Evolutionary conservation across 1,140 invertebrate species (phyloP), one percentile per base, ranked within the genome.

Genomic region (Eupeodes corollae): DNA sequence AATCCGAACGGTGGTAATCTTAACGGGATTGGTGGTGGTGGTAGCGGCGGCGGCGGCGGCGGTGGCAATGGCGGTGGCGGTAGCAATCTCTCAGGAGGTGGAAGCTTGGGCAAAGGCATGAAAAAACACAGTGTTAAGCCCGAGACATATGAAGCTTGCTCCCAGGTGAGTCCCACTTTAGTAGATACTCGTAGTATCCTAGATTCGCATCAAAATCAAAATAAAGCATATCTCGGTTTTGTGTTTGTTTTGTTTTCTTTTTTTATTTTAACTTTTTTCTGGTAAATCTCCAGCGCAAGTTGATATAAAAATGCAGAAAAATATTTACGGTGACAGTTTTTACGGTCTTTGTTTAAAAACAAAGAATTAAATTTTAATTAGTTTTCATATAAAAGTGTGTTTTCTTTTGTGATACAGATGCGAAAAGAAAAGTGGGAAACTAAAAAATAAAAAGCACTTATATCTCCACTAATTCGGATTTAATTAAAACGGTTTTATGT

Each of bases 91-190:
- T 10, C 15, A 16, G 34, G 18, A 10, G 30, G 33, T 30, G 38
- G 21, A 16, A 34, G 26, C 1, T 12, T 19, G 26, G 45, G 43
- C 14, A 51, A 48, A 32, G 51, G 59, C 56, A 31, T 48, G 48
- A 63, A 67, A 47, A 68, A 68, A 54, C 47, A 63, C 42, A 55
- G 43, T 13, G 56, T 66, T n/a, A 68, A 68, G 43, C 58, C 65
- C 34, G 66, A 68, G 47, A 56, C 63, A 41, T 68, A 67, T 42
- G 66, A 68, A 44, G 56, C 63, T n/a, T 68, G 66, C 49, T 56
- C 63, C 34, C 66, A 68, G 56, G 66, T 68, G 39, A 38, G 44
- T 35, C 35, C 10, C 16, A 10, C 8, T 3, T n/a, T 1, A 10
- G 0, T 10, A 14, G 3, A 16, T 41, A 21, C 10, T 21, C n/a